phyloP scores from a whole-genome alignment of 2,113 vertebrate genomes.

The Propithecus coquereli region DNA sequence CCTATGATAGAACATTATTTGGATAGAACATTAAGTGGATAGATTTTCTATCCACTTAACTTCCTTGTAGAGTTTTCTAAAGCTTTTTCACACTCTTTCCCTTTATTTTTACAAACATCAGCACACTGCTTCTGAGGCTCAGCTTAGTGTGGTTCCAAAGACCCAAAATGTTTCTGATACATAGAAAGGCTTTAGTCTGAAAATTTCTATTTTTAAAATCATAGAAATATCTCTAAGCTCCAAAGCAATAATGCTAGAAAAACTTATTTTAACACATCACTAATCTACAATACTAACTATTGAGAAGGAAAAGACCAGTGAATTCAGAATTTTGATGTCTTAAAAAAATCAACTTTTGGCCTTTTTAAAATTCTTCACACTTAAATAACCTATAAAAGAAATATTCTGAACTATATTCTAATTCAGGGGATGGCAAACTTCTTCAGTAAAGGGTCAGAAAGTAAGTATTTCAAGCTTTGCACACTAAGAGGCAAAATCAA shows the following conservation, averaged over 20 bases:
- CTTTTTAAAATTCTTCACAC: neutral
- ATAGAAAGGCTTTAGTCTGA: neutral
- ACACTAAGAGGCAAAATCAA: neutral
- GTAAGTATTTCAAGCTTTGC: constrained; percentile 25
- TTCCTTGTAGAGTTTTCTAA: neutral
- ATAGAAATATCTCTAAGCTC: neutral
- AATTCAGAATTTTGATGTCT: constrained; percentile 5
- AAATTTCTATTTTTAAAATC: constrained; percentile 14
- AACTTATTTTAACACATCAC: neutral
- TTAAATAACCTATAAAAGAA: constrained; percentile 19
- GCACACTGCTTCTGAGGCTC: neutral
- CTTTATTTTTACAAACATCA: constrained; percentile 11
- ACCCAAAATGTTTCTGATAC: neutral
- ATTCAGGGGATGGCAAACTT: neutral
- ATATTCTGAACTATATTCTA: neutral
- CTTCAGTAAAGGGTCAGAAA: neutral
- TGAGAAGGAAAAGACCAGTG: neutral
- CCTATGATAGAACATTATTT: neutral
- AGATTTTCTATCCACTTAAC: neutral
- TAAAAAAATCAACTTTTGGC: neutral
- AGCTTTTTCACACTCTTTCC: neutral
- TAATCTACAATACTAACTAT: neutral
- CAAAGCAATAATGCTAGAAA: constrained; percentile 20
- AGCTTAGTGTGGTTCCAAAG: neutral
- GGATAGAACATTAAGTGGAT: neutral